Conservation (phyloP, 2,888 invertebrate species). For the Acanthosepion lycidas region DNA sequence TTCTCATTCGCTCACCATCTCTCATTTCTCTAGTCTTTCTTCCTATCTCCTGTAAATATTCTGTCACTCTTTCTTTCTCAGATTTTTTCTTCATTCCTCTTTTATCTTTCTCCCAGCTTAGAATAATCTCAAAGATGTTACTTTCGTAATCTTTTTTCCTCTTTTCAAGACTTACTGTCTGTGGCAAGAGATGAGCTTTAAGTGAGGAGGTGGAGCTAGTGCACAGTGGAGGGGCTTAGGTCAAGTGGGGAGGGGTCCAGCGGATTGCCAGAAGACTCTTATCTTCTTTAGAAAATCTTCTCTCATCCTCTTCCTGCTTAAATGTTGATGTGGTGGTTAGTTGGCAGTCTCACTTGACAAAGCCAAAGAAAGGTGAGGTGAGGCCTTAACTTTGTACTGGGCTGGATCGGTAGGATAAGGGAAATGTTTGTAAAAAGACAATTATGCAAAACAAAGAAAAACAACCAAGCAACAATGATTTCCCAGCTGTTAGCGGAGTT, state of each 20-base stretch:
- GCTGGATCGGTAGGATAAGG: neutral
- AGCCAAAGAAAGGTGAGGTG: constrained; percentile 21
- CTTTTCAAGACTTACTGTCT: constrained; percentile 22
- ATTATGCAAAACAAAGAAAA: too few relatives aligned
- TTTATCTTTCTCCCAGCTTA: neutral
- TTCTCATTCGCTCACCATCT: too few relatives aligned
- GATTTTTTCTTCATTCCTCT: neutral
- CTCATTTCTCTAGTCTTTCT: too few relatives aligned
- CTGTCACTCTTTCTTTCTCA: neutral
- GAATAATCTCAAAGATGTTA: constrained; percentile 33
- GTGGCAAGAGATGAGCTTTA: neutral
- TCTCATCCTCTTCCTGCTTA: constrained; percentile 1
- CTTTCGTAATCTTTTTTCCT: neutral
- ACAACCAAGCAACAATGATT: too few relatives aligned
- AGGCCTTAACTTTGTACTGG: neutral
- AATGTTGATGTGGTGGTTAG: neutral
- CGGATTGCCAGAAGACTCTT: constrained; percentile 33
- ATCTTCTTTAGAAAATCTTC: neutral
- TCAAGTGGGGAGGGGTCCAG: constrained; percentile 33
- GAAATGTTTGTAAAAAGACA: neutral
- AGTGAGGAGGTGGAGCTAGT: neutral
- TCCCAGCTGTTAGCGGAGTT: too few relatives aligned
- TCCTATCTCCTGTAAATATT: neutral
- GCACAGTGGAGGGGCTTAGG: neutral
- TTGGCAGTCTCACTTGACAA: constrained; percentile 23